A percentile compares a stretch with the other conserved stretches of the same genome.
Conservation (phyloP, 1,140 invertebrate genomes). For the Rhysida immarginata region DNA sequence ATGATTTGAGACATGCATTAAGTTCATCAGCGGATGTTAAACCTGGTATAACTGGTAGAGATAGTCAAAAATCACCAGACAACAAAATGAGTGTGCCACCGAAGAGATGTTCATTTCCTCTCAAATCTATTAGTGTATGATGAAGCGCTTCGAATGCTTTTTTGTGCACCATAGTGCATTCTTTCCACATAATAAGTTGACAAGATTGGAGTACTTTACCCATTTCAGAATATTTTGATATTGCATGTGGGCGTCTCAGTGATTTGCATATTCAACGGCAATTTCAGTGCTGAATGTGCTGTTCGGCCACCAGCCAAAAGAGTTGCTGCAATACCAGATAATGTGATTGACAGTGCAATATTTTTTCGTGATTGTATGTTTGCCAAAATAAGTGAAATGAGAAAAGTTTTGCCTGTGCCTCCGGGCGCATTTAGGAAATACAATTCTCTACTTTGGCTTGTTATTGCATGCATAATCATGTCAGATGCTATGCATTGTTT, state of each 20-base stretch:
- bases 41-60: slow-evolving; percentile 30
- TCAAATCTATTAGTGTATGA: slow-evolving; percentile 22
- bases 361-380: no score
- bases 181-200: slow-evolving; percentile 19
- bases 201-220: slow-evolving; percentile 18
- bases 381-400: no score
- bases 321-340: slow-evolving; percentile 39
- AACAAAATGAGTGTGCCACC: slow-evolving; percentile 26
- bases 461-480: no score
- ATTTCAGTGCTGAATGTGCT: slow-evolving; percentile 35
- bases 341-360: no score
- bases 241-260: slow-evolving; percentile 24
- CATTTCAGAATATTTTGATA: slow-evolving; percentile 20
- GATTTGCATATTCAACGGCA: slow-evolving; percentile 22
- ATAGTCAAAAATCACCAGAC: slow-evolving; percentile 32
- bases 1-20: background rate
- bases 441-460: no score
- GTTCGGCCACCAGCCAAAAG: slow-evolving; percentile 34
- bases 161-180: slow-evolving; percentile 12
- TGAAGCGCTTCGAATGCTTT: slow-evolving; percentile 22
- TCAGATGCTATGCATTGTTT: no score
- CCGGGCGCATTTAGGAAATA: no score
- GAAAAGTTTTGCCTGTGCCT: no score
- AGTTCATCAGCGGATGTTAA: slow-evolving; percentile 23
- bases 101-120: slow-evolving; percentile 19